Conservation (phyloP, 2,888 invertebrate species). For the Scaptomyza flava region DNA sequence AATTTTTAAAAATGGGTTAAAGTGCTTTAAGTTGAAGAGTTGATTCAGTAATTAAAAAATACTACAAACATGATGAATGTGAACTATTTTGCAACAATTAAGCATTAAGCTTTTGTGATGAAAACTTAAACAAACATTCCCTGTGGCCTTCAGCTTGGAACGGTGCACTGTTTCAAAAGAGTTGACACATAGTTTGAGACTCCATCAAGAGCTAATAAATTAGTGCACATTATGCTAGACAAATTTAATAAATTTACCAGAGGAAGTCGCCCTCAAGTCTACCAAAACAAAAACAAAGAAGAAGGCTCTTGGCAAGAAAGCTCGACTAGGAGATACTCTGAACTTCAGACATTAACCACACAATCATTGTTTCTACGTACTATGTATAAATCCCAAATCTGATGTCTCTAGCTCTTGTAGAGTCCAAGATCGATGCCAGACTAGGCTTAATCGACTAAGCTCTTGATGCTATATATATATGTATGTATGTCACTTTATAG, state of each 20-base stretch:
- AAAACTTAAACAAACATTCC: slow-evolving; percentile 17
- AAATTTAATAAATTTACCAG: slow-evolving; percentile 65
- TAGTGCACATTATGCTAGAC: slow-evolving; percentile 57
- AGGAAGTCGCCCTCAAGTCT: slow-evolving; percentile 54
- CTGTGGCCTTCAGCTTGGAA: slow-evolving; percentile 1
- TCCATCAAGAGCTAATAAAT: slow-evolving; percentile 59
- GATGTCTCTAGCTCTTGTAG: no score
- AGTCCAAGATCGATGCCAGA: no score
- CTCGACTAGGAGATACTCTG: no score
- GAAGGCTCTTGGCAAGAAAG: no score
- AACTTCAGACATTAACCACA: no score
- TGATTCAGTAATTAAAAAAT: neutral
- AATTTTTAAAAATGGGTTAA: slow-evolving; percentile 47
- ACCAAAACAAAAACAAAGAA: slow-evolving; percentile 25
- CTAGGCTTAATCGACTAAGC: no score
- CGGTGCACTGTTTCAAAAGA: neutral
- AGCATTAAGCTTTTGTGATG: slow-evolving; percentile 24
- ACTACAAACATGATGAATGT: neutral
- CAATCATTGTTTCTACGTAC: no score
- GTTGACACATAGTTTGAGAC: slow-evolving; percentile 8
- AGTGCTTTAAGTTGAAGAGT: neutral
- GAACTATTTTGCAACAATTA: slow-evolving; percentile 41
- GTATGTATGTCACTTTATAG: no score
- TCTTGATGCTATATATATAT: no score
- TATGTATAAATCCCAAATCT: no score